Conservation (phyloP, 2,797 vertebrate genomes). For the Champsocephalus esox region DNA sequence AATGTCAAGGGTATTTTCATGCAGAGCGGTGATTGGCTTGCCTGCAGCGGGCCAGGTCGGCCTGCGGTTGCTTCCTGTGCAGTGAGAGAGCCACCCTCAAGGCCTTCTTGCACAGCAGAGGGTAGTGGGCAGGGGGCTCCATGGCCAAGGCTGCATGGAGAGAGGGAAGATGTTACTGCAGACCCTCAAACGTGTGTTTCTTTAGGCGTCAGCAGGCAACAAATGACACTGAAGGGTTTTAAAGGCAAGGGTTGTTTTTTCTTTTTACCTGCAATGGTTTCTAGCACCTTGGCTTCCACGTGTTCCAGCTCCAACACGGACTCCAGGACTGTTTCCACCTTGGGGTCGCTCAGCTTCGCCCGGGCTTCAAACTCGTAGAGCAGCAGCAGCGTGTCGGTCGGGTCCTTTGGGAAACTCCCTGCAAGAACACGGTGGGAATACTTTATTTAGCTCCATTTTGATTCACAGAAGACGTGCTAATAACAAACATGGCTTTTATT, state of each 20-base stretch:
- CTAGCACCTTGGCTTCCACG: conserved; percentile 88
- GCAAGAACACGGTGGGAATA: conserved; percentile 12
- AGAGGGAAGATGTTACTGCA: neutral
- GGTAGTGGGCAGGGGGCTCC: conserved; percentile 91
- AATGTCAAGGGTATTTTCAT: conserved; percentile 22
- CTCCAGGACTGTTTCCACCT: conserved; percentile 86
- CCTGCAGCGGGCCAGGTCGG: conserved; percentile 88
- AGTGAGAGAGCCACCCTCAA: conserved; percentile 88
- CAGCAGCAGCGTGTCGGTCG: conserved; percentile 89
- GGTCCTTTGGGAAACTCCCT: conserved; percentile 88
- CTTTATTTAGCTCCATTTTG: conserved; percentile 1
- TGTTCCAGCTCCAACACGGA: conserved; percentile 88
- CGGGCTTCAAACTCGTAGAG: conserved; percentile 95
- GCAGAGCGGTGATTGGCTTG: conserved; percentile 59
- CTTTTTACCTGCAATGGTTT: conserved; percentile 89
- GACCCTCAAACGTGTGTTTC: neutral
- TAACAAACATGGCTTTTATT: neutral
- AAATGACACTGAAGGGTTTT: neutral
- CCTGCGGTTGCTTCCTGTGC: conserved; percentile 83
- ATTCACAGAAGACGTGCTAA: neutral
- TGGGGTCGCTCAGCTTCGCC: conserved; percentile 90
- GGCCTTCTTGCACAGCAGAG: conserved; percentile 89
- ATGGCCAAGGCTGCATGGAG: conserved; percentile 87
- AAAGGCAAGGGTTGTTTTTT: neutral
- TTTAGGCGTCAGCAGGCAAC: neutral